phyloP scores from a whole-genome alignment of 2,888 invertebrate genomes.

The Congeria kusceri region DNA sequence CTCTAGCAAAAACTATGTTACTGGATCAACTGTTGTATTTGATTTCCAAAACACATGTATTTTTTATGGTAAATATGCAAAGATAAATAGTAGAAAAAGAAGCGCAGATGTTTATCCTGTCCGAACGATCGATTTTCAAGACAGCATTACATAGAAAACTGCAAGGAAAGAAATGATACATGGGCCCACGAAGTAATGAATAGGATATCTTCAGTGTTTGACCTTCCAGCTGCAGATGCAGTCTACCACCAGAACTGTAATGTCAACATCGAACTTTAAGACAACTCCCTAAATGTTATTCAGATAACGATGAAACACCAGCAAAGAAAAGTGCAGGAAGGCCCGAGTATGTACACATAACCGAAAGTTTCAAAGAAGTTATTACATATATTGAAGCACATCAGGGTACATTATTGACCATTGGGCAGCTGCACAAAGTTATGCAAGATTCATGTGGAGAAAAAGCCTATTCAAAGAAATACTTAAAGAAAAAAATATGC shows the following conservation, averaged over 20 bases:
- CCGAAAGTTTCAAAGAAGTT: conserved; percentile 11
- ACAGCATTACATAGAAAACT: background rate
- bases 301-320: conserved; percentile 4
- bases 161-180: conserved; percentile 27
- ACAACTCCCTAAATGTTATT: conserved; percentile 14
- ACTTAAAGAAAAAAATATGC: conserved; percentile 20
- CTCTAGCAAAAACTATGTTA: too few relatives aligned
- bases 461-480: conserved; percentile 12
- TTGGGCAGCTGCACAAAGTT: conserved; percentile 9
- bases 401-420: conserved; percentile 1
- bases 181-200: conserved; percentile 24
- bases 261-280: conserved; percentile 22
- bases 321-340: conserved; percentile 21
- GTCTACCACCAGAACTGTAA: conserved; percentile 24
- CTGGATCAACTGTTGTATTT: too few relatives aligned
- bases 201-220: conserved; percentile 12
- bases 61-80: too few relatives aligned
- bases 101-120: background rate
- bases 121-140: conserved; percentile 6
- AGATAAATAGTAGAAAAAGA: too few relatives aligned
- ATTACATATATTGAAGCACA: conserved; percentile 14
- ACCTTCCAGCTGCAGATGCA: conserved; percentile 24
- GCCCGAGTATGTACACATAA: conserved; percentile 16
- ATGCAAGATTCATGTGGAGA: conserved; percentile 32
- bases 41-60: too few relatives aligned